Evolutionary conservation across 2,113 vertebrate genomes (phyloP).

Genomic region (Rhadina sibilatrix): DNA sequence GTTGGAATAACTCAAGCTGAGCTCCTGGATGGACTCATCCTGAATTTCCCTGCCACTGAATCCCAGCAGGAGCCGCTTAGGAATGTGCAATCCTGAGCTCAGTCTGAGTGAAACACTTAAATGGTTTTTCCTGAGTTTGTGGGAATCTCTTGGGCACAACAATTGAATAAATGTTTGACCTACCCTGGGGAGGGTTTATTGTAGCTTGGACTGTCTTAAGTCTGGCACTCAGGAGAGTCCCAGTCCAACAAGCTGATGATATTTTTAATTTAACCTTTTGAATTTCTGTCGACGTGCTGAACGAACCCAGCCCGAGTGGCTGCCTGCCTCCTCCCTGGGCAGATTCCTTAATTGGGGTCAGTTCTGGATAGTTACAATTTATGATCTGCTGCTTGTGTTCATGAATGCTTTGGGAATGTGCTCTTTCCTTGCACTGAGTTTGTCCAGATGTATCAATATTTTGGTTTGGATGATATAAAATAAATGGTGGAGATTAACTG

Average conservation of each 20-base stretch:
- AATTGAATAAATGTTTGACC: neutral
- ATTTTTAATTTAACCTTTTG: neutral
- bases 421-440: slow-evolving; percentile 45
- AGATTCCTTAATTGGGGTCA: neutral
- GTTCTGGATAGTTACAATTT: slow-evolving; percentile 40
- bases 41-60: neutral
- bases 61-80: neutral
- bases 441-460: slow-evolving; percentile 73
- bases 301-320: neutral
- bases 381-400: slow-evolving; percentile 58
- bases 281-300: neutral
- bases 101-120: neutral
- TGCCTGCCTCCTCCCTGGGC: neutral
- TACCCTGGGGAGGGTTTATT: neutral
- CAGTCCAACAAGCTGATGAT: neutral
- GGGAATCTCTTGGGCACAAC: neutral
- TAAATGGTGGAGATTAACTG: slow-evolving; percentile 60
- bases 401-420: slow-evolving; percentile 43
- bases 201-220: neutral
- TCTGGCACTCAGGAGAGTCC: neutral
- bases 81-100: neutral
- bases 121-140: neutral
- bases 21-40: neutral
- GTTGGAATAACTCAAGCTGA: neutral
- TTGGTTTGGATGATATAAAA: slow-evolving; percentile 68